Evolutionary conservation across 2,797 vertebrate species (phyloP).

Genomic region (Pteropus rufus): DNA sequence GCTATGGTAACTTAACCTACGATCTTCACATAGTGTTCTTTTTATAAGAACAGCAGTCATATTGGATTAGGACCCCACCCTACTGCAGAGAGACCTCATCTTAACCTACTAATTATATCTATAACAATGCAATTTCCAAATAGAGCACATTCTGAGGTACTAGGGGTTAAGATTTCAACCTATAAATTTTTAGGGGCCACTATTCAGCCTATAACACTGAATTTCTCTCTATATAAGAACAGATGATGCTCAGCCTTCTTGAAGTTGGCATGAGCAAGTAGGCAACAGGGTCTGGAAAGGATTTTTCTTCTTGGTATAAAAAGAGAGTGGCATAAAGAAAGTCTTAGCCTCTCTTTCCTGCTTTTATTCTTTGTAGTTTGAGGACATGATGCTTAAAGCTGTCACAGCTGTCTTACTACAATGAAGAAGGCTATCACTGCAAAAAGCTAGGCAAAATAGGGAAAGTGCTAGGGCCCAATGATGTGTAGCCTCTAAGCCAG

Average conservation of each 20-base stretch:
- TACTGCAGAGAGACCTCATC: neutral
- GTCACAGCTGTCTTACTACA: neutral
- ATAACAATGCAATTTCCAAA: neutral
- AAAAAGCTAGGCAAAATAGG: neutral
- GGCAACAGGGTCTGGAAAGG: neutral
- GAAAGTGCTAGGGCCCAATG: neutral
- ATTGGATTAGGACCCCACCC: neutral
- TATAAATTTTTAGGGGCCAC: neutral
- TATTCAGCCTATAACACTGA: neutral
- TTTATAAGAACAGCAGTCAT: neutral
- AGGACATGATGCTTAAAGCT: neutral
- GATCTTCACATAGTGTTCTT: neutral
- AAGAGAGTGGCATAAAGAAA: neutral
- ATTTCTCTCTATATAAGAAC: neutral
- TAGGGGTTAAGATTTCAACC: neutral
- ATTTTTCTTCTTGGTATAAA: neutral
- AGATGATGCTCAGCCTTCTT: neutral
- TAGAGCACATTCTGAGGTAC: neutral
- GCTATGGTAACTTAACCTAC: neutral
- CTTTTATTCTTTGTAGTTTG: neutral
- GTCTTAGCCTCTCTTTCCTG: rapidly evolving
- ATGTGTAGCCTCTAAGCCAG: neutral
- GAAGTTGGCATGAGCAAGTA: neutral
- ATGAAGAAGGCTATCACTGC: rapidly evolving
- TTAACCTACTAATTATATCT: neutral